phyloP scores from a whole-genome alignment of 2,888 invertebrate genomes.

The Aromia moschata region DNA sequence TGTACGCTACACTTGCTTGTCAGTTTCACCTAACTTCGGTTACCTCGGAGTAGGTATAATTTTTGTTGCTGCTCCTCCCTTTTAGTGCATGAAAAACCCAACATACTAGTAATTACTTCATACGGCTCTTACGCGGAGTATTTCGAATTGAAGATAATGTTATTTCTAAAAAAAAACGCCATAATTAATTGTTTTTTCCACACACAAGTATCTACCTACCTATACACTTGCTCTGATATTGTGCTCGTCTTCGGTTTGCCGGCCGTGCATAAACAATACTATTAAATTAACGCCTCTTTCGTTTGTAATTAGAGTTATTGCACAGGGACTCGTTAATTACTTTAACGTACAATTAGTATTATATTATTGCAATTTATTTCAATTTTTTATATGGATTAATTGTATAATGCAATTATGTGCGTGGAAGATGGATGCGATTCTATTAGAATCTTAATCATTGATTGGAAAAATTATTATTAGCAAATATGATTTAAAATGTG shows the following conservation, averaged over 20 bases:
- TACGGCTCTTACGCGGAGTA: no score
- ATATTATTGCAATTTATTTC: slow-evolving; percentile 36
- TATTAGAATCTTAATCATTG: slow-evolving; percentile 34
- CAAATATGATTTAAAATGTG: slow-evolving; percentile 22
- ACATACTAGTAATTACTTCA: no score
- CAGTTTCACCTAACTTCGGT: no score
- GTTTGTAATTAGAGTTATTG: slow-evolving; percentile 35
- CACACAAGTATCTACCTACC: not conserved
- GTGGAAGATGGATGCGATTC: slow-evolving; percentile 31
- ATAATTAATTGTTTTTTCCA: not conserved
- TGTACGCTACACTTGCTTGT: no score
- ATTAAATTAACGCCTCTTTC: slow-evolving; percentile 36
- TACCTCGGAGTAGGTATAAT: no score
- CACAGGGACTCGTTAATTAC: slow-evolving; percentile 23
- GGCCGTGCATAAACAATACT: slow-evolving; percentile 26
- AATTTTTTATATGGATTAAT: slow-evolving; percentile 32
- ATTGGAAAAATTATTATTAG: slow-evolving; percentile 35
- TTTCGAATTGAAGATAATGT: no score
- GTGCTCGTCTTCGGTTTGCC: not conserved
- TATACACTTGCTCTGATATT: not conserved
- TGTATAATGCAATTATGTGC: slow-evolving; percentile 36
- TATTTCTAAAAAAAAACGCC: not conserved
- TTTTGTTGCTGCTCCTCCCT: no score
- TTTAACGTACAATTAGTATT: slow-evolving; percentile 32
- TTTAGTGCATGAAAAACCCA: no score